phyloP scores from a whole-genome alignment of 2,113 vertebrate species.

The Melierax canorus region DNA sequence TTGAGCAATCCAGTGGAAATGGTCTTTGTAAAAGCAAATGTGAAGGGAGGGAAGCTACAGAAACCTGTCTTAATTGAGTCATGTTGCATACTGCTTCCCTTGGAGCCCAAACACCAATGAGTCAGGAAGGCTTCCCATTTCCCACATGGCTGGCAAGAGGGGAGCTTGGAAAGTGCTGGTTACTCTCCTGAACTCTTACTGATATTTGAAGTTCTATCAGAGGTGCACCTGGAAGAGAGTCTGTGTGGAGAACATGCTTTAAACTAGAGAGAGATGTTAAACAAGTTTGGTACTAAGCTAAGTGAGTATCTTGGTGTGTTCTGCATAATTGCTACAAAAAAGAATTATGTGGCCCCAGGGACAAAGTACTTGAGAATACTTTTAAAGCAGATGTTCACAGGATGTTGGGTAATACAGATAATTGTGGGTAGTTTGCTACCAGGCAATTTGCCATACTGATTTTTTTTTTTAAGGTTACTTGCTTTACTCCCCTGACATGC shows the following conservation, averaged over 20 bases:
- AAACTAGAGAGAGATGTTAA: neutral
- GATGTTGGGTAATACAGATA: constrained; percentile 12
- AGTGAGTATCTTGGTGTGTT: neutral
- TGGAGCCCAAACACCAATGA: neutral
- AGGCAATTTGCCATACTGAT: neutral
- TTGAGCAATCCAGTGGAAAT: constrained; percentile 8
- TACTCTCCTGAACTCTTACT: neutral
- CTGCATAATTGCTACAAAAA: neutral
- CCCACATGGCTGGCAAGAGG: neutral
- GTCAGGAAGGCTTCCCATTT: neutral
- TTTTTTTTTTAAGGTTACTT: neutral
- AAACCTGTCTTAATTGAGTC: constrained; percentile 18
- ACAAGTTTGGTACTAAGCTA: neutral
- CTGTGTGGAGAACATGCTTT: neutral
- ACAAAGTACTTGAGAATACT: neutral
- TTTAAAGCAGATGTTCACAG: neutral
- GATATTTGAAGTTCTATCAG: neutral
- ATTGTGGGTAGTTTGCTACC: neutral
- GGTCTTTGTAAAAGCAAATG: neutral
- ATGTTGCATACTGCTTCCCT: neutral
- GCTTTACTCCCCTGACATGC: neutral
- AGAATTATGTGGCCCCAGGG: constrained; percentile 16
- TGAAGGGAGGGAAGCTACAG: constrained; percentile 7
- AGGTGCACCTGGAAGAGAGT: neutral
- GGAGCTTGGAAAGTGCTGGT: neutral